phyloP scores from a whole-genome alignment of 92 coral and sea anemone species.

The Siderastrea radians region DNA sequence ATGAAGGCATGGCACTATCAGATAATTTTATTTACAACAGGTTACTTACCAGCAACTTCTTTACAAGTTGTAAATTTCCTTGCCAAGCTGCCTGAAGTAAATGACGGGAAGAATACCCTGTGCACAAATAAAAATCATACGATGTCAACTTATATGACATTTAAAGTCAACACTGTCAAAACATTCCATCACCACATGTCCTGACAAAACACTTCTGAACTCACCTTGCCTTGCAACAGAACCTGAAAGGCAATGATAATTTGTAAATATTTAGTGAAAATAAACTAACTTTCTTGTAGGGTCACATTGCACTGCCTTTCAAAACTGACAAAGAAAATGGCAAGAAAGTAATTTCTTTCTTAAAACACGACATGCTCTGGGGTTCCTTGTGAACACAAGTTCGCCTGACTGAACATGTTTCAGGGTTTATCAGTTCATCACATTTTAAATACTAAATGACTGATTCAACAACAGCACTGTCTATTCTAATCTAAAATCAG shows the following conservation, averaged over 20 bases:
- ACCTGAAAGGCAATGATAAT: constrained; percentile 38
- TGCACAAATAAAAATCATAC: not conserved
- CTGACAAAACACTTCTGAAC: constrained; percentile 15
- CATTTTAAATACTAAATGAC: no score
- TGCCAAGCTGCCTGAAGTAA: constrained; percentile 99
- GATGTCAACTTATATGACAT: not conserved
- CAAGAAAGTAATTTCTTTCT: no score
- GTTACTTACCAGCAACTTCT: constrained; percentile 80
- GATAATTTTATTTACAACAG: not conserved
- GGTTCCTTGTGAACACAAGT: no score
- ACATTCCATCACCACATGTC: not conserved
- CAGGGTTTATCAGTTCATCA: no score
- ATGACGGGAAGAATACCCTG: constrained; percentile 90
- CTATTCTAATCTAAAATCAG: no score
- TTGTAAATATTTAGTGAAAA: not conserved
- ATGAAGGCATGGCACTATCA: no score
- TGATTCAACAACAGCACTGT: no score
- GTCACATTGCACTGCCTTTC: no score
- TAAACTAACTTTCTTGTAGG: no score
- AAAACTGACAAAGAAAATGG: no score
- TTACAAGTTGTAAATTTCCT: constrained; percentile 88
- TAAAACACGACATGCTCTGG: no score
- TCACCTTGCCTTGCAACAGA: constrained; percentile 88
- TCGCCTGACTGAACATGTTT: no score
- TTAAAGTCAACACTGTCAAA: not conserved